Evolutionary conservation across 2,113 vertebrate genomes (phyloP).

Genomic region (Calonectris borealis): DNA sequence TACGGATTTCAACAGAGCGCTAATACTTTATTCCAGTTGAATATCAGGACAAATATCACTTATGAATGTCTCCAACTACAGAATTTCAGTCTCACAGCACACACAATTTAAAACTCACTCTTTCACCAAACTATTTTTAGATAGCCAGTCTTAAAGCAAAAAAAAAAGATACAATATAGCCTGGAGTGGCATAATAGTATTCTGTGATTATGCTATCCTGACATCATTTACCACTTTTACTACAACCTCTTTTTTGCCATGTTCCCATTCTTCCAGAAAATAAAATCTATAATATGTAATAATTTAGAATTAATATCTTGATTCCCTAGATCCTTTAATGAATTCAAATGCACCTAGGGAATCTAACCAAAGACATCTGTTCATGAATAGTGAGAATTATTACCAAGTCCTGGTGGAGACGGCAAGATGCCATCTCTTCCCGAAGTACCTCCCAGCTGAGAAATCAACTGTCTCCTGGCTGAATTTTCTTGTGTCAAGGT

Average conservation of each 20-base stretch:
- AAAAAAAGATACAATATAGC: neutral
- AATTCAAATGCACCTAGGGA: constrained; percentile 79
- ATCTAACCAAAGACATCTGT: constrained; percentile 83
- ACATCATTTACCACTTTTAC: constrained; percentile 45
- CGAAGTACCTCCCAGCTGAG: constrained; percentile 79
- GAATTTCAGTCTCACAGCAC: neutral
- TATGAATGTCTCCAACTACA: neutral
- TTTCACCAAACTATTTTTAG: neutral
- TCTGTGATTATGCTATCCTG: neutral
- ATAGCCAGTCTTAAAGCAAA: neutral
- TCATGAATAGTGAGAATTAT: constrained; percentile 84
- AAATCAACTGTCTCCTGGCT: constrained; percentile 78
- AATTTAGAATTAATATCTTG: constrained; percentile 81
- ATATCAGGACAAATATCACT: neutral
- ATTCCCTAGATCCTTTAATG: constrained; percentile 81
- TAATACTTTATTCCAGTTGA: neutral
- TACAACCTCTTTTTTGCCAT: constrained; percentile 53
- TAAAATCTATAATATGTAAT: constrained; percentile 80
- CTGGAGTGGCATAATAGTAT: neutral
- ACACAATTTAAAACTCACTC: neutral
- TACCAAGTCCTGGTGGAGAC: constrained; percentile 77
- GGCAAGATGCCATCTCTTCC: constrained; percentile 79
- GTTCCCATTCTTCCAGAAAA: constrained; percentile 68
- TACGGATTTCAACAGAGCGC: neutral
- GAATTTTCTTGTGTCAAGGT: constrained; percentile 71